Conservation (phyloP, 2,888 invertebrate species). For the Ischnura elegans region DNA sequence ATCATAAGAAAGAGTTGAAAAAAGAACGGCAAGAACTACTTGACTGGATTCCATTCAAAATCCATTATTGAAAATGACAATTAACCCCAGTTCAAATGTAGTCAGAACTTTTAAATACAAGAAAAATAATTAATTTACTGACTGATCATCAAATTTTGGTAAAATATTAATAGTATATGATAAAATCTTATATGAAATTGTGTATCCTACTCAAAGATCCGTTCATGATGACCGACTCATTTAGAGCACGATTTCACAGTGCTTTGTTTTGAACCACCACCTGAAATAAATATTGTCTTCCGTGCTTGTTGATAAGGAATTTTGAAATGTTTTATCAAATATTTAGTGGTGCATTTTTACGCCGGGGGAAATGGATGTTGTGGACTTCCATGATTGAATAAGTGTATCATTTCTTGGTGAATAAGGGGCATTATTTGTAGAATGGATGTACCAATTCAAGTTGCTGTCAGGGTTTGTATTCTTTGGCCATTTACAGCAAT, state of each 20-base stretch:
- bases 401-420: neutral
- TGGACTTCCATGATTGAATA: neutral
- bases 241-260: neutral
- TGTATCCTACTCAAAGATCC: neutral
- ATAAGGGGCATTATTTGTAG: neutral
- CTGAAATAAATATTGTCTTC: neutral
- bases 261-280: neutral
- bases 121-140: no score
- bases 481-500: neutral
- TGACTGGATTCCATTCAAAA: no score
- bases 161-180: no score
- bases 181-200: no score
- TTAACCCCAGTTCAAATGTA: no score
- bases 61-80: no score
- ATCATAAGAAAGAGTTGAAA: no score
- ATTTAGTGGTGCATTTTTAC: neutral
- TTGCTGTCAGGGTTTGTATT: slow-evolving; percentile 50
- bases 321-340: neutral
- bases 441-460: slow-evolving; percentile 47
- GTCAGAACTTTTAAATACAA: no score
- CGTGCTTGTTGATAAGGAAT: neutral
- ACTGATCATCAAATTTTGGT: no score
- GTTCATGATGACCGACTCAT: neutral
- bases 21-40: no score
- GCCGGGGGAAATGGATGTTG: neutral